These are phyloP conservation scores for Xenentodon cancila DNA, from an alignment of 2,797 vertebrate species.

Conservation along the genomic window DNA sequence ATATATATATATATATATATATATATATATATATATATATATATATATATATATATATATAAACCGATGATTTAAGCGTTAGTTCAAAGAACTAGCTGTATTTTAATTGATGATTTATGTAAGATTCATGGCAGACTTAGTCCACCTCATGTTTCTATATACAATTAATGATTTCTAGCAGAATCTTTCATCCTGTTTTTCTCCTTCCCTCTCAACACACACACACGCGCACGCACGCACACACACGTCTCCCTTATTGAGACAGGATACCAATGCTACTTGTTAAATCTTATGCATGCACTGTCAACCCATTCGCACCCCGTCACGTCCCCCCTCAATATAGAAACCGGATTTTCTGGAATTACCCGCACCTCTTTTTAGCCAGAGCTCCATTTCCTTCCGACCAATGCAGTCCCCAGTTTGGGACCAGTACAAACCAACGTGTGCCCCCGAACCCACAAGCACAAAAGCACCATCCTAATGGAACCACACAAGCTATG, in stretches of 20 bases:
- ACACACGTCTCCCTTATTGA: slow-evolving; percentile 67
- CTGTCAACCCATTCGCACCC: slow-evolving; percentile 89
- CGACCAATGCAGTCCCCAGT: slow-evolving; percentile 57
- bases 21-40: no score
- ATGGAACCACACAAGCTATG: slow-evolving; percentile 3
- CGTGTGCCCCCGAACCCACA: slow-evolving; percentile 21
- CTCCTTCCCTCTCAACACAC: slow-evolving; percentile 14
- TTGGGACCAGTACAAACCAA: slow-evolving; percentile 45
- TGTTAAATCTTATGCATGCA: slow-evolving; percentile 87
- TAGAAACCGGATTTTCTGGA: slow-evolving; percentile 88
- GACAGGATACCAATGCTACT: slow-evolving; percentile 85
- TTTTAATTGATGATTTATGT: slow-evolving; percentile 27
- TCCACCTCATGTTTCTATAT: slow-evolving; percentile 24
- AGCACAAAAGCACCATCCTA: slow-evolving; percentile 13
- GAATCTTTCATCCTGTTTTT: slow-evolving; percentile 12
- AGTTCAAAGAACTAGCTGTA: slow-evolving; percentile 26
- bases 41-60: no score
- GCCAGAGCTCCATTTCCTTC: slow-evolving; percentile 62
- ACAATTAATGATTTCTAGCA: slow-evolving; percentile 49
- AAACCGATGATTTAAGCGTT: no score
- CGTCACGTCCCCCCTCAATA: slow-evolving; percentile 87
- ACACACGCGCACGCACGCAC: slow-evolving; percentile 27
- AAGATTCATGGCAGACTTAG: neutral
- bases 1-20: no score
- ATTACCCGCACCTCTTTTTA: slow-evolving; percentile 84